A percentile compares a stretch with the other conserved stretches of the same genome.
These are phyloP conservation scores for Augochlorella aurata DNA, from an alignment of 2,888 invertebrate genomes.

Conservation along the genomic window DNA sequence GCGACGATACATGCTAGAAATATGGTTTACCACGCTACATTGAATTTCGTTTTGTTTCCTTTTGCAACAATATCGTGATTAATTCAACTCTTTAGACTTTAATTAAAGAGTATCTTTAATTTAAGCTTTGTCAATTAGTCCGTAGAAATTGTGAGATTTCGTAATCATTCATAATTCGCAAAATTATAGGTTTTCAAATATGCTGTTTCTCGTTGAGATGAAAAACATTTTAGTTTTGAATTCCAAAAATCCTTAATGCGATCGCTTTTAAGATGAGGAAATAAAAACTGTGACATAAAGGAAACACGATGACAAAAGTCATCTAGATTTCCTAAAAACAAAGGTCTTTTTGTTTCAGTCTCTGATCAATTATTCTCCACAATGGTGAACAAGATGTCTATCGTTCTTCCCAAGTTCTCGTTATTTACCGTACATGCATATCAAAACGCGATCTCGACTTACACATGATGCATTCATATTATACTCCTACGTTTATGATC, in stretches of 20 bases:
- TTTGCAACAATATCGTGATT: background rate
- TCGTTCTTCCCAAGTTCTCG: background rate
- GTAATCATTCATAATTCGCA: background rate
- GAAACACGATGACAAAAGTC: background rate
- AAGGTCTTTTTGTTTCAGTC: background rate
- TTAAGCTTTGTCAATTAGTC: background rate
- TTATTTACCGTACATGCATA: background rate
- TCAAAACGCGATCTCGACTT: background rate
- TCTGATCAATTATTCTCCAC: background rate
- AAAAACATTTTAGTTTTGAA: background rate
- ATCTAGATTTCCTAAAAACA: background rate
- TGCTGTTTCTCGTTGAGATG: background rate
- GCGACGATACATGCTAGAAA: background rate
- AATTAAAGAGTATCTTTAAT: too few relatives aligned
- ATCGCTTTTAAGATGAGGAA: background rate
- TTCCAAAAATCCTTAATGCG: background rate
- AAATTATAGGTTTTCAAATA: background rate
- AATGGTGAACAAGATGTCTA: background rate
- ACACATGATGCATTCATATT: background rate
- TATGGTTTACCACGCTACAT: background rate
- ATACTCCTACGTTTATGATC: background rate
- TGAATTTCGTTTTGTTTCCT: background rate
- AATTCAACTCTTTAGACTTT: too few relatives aligned
- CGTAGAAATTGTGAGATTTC: background rate
- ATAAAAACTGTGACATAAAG: background rate